Percentiles rank a stretch among this genome's conserved stretches.
Conservation (phyloP, 2,113 vertebrate species). For the Pangasianodon hypophthalmus region DNA sequence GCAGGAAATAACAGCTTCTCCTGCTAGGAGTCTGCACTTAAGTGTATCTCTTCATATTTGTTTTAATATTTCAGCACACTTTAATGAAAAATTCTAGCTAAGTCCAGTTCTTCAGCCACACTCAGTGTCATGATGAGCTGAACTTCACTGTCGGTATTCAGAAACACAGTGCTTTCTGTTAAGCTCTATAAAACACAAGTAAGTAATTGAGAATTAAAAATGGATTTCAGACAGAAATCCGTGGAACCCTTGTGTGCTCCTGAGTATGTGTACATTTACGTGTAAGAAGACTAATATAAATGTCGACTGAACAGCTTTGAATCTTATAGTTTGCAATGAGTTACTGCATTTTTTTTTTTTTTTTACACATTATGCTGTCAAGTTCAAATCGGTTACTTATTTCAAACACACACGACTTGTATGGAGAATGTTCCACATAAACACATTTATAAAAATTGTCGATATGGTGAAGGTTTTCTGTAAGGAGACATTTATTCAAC, state of each 20-base stretch:
- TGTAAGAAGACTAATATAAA: background rate
- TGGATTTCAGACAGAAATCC: background rate
- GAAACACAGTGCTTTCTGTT: background rate
- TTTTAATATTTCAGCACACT: slow-evolving; percentile 41
- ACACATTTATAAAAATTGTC: too few relatives aligned
- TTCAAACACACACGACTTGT: background rate
- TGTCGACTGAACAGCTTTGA: background rate
- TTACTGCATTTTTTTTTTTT: too few relatives aligned
- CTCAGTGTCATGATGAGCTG: background rate
- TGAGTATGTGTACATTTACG: too few relatives aligned
- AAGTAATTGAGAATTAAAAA: background rate
- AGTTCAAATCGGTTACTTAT: background rate
- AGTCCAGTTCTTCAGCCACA: background rate
- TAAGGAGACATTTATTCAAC: too few relatives aligned
- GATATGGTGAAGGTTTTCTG: too few relatives aligned
- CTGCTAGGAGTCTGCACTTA: slow-evolving; percentile 13
- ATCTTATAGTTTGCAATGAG: background rate
- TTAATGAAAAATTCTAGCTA: slow-evolving; percentile 32
- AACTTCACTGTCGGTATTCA: background rate
- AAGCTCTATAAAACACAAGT: background rate
- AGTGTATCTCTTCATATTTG: slow-evolving; percentile 10
- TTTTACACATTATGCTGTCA: too few relatives aligned
- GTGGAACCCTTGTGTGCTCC: background rate
- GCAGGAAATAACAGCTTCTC: slow-evolving; percentile 30
- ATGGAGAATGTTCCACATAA: too few relatives aligned